Conservation (phyloP, 1,140 invertebrate species). For the Platorchestia sp. region DNA sequence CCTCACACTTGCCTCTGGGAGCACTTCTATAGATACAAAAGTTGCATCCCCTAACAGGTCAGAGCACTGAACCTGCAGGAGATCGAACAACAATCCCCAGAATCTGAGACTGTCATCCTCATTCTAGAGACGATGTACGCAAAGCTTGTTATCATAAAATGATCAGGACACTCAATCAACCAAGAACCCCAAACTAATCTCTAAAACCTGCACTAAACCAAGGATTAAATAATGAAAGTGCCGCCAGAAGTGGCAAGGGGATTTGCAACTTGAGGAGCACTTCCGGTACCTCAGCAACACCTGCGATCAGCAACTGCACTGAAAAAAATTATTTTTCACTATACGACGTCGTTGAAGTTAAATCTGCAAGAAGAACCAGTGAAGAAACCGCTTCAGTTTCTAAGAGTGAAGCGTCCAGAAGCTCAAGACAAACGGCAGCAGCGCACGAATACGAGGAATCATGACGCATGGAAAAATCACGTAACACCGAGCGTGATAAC, state of each 20-base stretch:
- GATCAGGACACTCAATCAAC: too few relatives aligned
- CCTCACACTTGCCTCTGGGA: too few relatives aligned
- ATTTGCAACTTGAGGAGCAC: neutral
- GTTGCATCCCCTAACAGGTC: too few relatives aligned
- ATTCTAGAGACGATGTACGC: too few relatives aligned
- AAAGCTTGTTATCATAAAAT: too few relatives aligned
- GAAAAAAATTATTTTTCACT: neutral
- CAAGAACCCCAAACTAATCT: too few relatives aligned
- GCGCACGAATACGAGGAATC: neutral
- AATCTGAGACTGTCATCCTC: neutral
- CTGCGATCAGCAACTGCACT: neutral
- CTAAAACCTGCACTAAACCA: too few relatives aligned
- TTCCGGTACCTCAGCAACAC: neutral
- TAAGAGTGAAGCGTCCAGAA: neutral
- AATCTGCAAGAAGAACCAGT: neutral
- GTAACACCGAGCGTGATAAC: neutral
- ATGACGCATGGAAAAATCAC: slow-evolving; percentile 7
- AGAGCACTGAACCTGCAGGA: too few relatives aligned
- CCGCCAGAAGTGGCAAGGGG: neutral
- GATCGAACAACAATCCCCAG: neutral
- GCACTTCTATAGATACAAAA: too few relatives aligned
- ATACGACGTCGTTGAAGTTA: neutral
- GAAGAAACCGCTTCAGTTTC: neutral
- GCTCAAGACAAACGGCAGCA: neutral
- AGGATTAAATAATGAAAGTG: too few relatives aligned